These are phyloP conservation scores for Pilophorus perplexus DNA, from an alignment of 2,888 invertebrate species.

Conservation along the genomic window DNA sequence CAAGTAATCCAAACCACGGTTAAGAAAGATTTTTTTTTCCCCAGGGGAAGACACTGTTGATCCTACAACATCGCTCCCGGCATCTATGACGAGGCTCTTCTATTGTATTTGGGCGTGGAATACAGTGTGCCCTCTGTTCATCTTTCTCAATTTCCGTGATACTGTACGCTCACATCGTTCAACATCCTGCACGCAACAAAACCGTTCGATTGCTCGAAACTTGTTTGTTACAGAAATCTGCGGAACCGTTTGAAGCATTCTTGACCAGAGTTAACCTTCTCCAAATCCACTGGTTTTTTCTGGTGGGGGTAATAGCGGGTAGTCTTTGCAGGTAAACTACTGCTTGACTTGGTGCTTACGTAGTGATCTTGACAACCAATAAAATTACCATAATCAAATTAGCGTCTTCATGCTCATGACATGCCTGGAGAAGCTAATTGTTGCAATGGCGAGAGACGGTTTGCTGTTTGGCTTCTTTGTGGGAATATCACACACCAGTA, in stretches of 20 bases:
- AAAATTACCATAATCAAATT: background rate
- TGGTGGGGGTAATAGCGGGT: conserved; percentile 16
- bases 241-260: no score
- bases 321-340: conserved; percentile 30
- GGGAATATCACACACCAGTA: conserved; percentile 9
- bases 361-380: background rate
- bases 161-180: no score
- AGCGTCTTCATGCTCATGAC: conserved; percentile 30
- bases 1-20: no score
- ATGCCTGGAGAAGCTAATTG: conserved; percentile 71
- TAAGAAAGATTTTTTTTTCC: background rate
- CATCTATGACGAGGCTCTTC: conserved; percentile 15
- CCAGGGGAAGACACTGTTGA: conserved; percentile 22
- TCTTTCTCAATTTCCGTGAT: conserved; percentile 15
- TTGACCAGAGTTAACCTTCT: background rate
- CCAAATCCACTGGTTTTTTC: background rate
- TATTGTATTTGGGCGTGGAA: conserved; percentile 1
- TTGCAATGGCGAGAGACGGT: conserved; percentile 87
- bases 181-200: no score
- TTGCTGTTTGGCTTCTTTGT: conserved; percentile 70
- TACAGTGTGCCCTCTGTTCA: conserved; percentile 9
- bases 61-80: background rate
- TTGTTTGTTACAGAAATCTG: no score
- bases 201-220: no score
- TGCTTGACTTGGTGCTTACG: no score